Conservation (phyloP, 2,113 vertebrate genomes). For the Ceratotherium simum region DNA sequence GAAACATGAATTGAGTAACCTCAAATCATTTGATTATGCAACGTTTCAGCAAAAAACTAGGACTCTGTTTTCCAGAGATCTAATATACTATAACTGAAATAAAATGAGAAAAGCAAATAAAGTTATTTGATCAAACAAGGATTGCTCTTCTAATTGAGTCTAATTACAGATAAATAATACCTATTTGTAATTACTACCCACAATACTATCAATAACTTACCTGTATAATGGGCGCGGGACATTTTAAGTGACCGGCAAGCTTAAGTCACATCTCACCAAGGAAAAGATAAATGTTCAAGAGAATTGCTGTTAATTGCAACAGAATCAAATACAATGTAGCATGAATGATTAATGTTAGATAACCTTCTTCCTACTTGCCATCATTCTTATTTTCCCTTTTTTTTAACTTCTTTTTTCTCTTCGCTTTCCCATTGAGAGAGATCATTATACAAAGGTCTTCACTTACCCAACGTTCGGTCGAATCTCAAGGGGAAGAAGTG, state of each 20-base stretch:
- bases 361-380: background rate
- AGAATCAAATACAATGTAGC: background rate
- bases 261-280: background rate
- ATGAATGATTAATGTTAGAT: background rate
- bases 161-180: background rate
- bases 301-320: background rate
- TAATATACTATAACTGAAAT: background rate
- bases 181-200: background rate
- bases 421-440: background rate
- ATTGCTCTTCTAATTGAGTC: background rate
- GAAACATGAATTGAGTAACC: background rate
- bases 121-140: background rate
- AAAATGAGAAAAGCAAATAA: constrained; percentile 33
- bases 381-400: background rate
- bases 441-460: background rate
- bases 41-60: background rate
- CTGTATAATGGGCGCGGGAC: background rate
- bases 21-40: background rate
- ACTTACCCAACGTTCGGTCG: background rate
- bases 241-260: background rate
- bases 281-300: background rate
- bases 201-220: background rate
- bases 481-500: background rate
- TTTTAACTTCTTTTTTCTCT: background rate
- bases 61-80: background rate